Conservation (phyloP, 2,888 invertebrate species). For the Steromphala cineraria region DNA sequence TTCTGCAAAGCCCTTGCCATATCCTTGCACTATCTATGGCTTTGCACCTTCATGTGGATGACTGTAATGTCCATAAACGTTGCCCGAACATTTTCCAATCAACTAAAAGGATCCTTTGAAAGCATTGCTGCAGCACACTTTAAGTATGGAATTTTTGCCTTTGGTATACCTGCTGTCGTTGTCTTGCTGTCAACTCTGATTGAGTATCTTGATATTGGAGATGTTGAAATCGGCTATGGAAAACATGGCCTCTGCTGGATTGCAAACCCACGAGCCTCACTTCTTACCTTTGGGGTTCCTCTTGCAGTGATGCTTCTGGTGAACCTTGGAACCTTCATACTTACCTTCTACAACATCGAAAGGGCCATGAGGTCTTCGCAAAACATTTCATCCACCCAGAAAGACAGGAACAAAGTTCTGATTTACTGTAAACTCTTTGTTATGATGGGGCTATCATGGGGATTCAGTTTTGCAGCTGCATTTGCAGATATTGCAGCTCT, state of each 20-base stretch:
- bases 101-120: not conserved
- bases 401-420: not conserved
- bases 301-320: slow-evolving; percentile 30
- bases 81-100: not conserved
- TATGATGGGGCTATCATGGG: slow-evolving; percentile 34
- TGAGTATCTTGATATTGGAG: not conserved
- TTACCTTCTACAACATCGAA: slow-evolving; percentile 34
- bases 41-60: slow-evolving; percentile 13
- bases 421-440: slow-evolving; percentile 29
- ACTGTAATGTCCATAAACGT: not conserved
- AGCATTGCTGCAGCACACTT: not conserved
- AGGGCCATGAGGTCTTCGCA: not conserved
- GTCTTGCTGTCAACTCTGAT: not conserved
- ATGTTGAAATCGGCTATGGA: not conserved
- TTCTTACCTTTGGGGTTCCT: slow-evolving; percentile 27
- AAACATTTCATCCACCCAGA: not conserved
- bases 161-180: not conserved
- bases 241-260: slow-evolving; percentile 1
- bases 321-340: slow-evolving; percentile 30
- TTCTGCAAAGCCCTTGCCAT: not conserved
- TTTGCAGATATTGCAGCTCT: slow-evolving; percentile 18
- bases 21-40: not conserved
- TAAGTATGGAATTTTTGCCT: not conserved
- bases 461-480: slow-evolving; percentile 29
- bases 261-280: not conserved